These are phyloP conservation scores for Maniola jurtina DNA, from an alignment of 1,140 invertebrate species.

Conservation along the genomic window DNA sequence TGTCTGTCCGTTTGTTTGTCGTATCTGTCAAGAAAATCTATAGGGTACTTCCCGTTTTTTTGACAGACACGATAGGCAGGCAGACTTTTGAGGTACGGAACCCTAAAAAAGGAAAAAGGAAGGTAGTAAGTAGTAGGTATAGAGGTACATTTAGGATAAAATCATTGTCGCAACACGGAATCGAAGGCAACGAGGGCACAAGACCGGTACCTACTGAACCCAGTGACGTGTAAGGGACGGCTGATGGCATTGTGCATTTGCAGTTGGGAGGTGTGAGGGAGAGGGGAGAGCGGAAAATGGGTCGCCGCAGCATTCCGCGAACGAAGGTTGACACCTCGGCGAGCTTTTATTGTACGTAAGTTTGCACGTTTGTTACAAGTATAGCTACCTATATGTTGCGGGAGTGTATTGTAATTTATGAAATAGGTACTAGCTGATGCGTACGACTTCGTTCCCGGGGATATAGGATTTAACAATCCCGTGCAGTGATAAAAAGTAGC, in stretches of 20 bases:
- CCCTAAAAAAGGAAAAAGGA: too few species aligned
- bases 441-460: too few species aligned
- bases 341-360: background rate
- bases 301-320: slow-evolving; percentile 44
- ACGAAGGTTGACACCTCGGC: slow-evolving; percentile 1
- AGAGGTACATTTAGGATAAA: background rate
- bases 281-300: slow-evolving; percentile 49
- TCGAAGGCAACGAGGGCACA: slow-evolving; percentile 59
- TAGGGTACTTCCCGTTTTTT: too few species aligned
- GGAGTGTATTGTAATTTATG: too few species aligned
- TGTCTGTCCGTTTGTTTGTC: too few species aligned
- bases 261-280: slow-evolving; percentile 22
- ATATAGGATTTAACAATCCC: too few species aligned
- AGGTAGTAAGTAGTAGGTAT: background rate
- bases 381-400: too few species aligned
- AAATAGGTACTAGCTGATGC: too few species aligned
- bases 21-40: too few species aligned
- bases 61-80: too few species aligned
- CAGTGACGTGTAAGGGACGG: slow-evolving; percentile 24
- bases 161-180: slow-evolving; percentile 55
- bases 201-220: slow-evolving; percentile 53
- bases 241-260: slow-evolving; percentile 10
- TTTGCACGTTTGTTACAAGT: background rate
- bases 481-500: too few species aligned
- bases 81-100: too few species aligned